Evolutionary conservation across 2,113 vertebrate genomes (phyloP), one percentile per base, ranked within the genome.

Genomic region (Carlito syrichta): DNA sequence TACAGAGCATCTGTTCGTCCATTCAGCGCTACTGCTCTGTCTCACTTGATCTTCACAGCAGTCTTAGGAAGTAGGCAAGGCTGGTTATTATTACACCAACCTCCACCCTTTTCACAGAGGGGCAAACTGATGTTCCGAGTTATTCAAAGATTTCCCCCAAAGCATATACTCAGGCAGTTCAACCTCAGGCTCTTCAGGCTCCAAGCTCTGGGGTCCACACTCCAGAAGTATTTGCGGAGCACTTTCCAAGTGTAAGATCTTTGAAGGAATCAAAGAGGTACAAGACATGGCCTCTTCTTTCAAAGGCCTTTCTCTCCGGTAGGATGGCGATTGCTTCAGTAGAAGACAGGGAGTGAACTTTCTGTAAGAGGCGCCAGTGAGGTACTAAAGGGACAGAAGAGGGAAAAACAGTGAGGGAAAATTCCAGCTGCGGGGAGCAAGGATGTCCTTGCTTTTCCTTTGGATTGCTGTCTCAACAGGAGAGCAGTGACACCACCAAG

Each of bases 311-410:
- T 48, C 22, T 43, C 20, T 54, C 11, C 9, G 4, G 5, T 8
- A 60, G 8, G 48, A 52, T 58, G 9, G n/a, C n/a, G 38, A 38
- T 50, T 35, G 63, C 30, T 58, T 86, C 4, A 8, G 23, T 8
- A 16, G 50, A 68, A 83, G 58, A n/a, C 23, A 40, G 22, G 40
- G 32, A 16, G 60, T 35, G 23, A 45, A 58, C 16, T 11, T 71
- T 23, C 45, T 13, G 11, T 32, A 50, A 58, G 50, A 32, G 48
- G 27, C 45, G 20, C 38, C 60, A 38, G 1, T 43, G 66, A 95
- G 50, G 12, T 0, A 0, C 32, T 14, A 3, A 8, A 48, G 68
- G 23, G 4, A 0, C 54, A 45, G 50, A 14, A 38, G 17, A 62
- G 35, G 35, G n/a, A n/a, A n/a, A n/a, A n/a, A 69, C 40, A 76